Base-by-base conservation (phyloP, 2,888 invertebrate species). In the Macropis europaea region DNA sequence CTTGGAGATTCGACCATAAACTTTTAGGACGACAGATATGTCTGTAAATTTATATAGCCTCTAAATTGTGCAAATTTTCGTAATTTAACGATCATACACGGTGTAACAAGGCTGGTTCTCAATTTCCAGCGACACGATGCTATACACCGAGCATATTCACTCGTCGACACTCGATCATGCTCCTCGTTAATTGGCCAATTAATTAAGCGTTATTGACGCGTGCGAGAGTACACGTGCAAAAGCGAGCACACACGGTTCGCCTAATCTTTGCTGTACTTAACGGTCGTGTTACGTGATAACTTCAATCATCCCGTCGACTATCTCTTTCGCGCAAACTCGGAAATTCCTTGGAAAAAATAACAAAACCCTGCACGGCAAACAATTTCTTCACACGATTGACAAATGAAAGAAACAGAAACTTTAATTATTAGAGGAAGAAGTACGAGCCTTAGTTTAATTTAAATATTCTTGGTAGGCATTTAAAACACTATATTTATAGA, bases 211-310 rank as follows among this genome's bases (percentile, higher is more conserved):
- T 43, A 75, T 57, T 54, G 64, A 47, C 47, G 54, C 17, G 52
- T 42, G 38, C 54, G 11, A 24, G 11, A 24, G 56, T 38, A 15
- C 42, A 38, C 50, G 52, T 34, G 40, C 48, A 42, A 19, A 59
- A 19, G 26, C 38, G 45, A 42, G n/a, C n/a, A n/a, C 11, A 13
- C 36, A 66, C 40, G 32, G 13, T 9, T 42, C 15, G 36, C 43
- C 36, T 57, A 71, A 67, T 67, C 68, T 64, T 76, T 68, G 76
- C 67, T 67, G 67, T 54, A 43, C 40, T 67, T 73, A 50, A 36
- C 62, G 56, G 6, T 38, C 60, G 43, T 40, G 53, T 32, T 42
- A 32, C 30, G 52, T 53, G 59, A 67, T 40, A 43, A 50, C 56
- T 50, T 73, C 45, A 56, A 68, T 30, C 36, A 22, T 26, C 30